A percentile compares a stretch with the other conserved stretches of the same genome.
Evolutionary conservation across 2,797 vertebrate species (phyloP).

Genomic region (Pangasius djambal): DNA sequence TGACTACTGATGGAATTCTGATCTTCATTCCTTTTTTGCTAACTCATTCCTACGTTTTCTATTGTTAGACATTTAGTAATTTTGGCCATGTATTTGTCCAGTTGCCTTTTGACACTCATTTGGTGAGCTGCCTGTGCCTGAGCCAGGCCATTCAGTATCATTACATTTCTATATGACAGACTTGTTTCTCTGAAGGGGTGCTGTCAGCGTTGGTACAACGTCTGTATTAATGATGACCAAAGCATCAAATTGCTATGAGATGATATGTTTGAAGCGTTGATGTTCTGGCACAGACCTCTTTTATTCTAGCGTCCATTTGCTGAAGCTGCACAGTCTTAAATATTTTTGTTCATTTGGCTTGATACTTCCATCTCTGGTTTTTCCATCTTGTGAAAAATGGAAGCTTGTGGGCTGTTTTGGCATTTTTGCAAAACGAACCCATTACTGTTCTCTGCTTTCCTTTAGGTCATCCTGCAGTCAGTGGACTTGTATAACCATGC

Average conservation of each 20-base stretch:
- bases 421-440: not conserved
- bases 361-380: not conserved
- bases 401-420: not conserved
- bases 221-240: not conserved
- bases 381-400: not conserved
- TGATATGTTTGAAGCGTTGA: not conserved
- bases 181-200: not conserved
- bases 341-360: not conserved
- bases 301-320: not conserved
- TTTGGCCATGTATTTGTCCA: not conserved
- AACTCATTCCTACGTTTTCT: not conserved
- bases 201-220: not conserved
- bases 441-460: conserved; percentile 14
- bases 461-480: conserved; percentile 15
- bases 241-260: not conserved
- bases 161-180: not conserved
- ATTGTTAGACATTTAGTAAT: not conserved
- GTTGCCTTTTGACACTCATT: not conserved
- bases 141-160: not conserved
- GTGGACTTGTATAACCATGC: not conserved
- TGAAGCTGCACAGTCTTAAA: not conserved
- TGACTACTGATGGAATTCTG: conserved; percentile 10
- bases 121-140: not conserved
- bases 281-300: not conserved
- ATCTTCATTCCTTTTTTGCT: conserved; percentile 11